A percentile compares a stretch with the other conserved stretches of the same genome.
phyloP scores from a whole-genome alignment of 2,888 invertebrate species.

The Aspidiotus destructor region DNA sequence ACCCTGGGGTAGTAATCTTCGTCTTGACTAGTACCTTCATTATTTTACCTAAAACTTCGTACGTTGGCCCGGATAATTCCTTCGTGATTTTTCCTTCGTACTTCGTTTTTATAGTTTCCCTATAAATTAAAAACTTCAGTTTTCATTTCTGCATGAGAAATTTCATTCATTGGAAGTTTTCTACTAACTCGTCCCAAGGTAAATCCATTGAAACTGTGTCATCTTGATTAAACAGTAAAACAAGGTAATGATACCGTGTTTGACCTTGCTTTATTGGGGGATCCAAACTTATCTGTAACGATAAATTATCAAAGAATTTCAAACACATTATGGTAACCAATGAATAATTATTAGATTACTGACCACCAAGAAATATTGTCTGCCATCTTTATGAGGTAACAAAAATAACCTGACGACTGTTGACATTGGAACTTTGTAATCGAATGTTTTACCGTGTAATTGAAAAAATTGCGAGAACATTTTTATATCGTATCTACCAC shows the following conservation, averaged over 20 bases:
- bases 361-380: constrained; percentile 97
- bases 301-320: background rate
- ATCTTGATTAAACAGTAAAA: constrained; percentile 86
- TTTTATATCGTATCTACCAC: constrained; percentile 94
- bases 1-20: constrained; percentile 89
- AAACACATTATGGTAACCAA: background rate
- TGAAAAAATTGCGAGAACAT: constrained; percentile 85
- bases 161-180: background rate
- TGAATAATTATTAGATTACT: constrained; percentile 37
- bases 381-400: constrained; percentile 91
- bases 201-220: constrained; percentile 83
- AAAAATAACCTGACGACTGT: constrained; percentile 89
- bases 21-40: constrained; percentile 93
- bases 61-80: constrained; percentile 83
- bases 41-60: constrained; percentile 89
- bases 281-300: constrained; percentile 65
- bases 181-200: constrained; percentile 76
- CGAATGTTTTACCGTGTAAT: constrained; percentile 95
- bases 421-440: constrained; percentile 98
- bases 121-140: constrained; percentile 40
- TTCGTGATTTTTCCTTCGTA: constrained; percentile 86
- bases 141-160: background rate
- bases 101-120: constrained; percentile 82
- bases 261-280: constrained; percentile 99
- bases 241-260: constrained; percentile 93